These are phyloP conservation scores for Diarsia brunnea DNA, from an alignment of 2,888 invertebrate genomes.

Conservation along the genomic window DNA sequence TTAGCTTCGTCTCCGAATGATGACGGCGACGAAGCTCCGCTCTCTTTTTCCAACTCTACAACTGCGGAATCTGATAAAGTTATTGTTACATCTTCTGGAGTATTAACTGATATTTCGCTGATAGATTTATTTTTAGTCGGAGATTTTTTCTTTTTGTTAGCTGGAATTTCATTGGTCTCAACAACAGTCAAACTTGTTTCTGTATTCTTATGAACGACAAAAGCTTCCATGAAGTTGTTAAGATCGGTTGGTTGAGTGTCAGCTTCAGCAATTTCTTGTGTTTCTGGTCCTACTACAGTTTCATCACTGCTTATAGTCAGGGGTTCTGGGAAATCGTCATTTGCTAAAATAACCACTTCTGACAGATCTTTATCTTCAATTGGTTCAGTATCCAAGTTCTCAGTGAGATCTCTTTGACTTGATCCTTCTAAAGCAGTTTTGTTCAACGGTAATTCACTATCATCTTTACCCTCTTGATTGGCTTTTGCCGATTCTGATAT, in stretches of 20 bases:
- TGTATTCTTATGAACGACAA: constrained; percentile 26
- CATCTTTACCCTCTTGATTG: constrained; percentile 74
- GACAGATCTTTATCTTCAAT: constrained; percentile 66
- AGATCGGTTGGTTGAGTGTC: constrained; percentile 80
- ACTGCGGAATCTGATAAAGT: constrained; percentile 65
- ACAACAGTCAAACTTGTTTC: constrained; percentile 26
- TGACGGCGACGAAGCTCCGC: constrained; percentile 81
- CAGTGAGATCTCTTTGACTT: constrained; percentile 73
- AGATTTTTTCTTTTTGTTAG: constrained; percentile 12
- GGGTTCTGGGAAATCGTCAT: constrained; percentile 68
- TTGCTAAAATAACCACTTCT: constrained; percentile 73
- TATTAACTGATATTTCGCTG: constrained; percentile 34
- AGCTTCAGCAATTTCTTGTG: constrained; percentile 82
- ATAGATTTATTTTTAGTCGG: constrained; percentile 33
- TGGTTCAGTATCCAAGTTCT: constrained; percentile 83
- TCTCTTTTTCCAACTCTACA: constrained; percentile 63
- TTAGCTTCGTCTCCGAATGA: constrained; percentile 78
- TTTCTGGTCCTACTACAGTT: constrained; percentile 70
- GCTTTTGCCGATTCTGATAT: constrained; percentile 18
- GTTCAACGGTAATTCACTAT: constrained; percentile 80
- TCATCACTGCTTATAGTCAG: constrained; percentile 69
- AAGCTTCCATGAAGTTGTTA: constrained; percentile 57
- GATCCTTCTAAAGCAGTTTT: constrained; percentile 75
- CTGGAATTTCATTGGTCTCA: constrained; percentile 14
- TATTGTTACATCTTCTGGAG: constrained; percentile 66